Conservation (phyloP, 2,888 invertebrate species). For the Drosophila gaucha region DNA sequence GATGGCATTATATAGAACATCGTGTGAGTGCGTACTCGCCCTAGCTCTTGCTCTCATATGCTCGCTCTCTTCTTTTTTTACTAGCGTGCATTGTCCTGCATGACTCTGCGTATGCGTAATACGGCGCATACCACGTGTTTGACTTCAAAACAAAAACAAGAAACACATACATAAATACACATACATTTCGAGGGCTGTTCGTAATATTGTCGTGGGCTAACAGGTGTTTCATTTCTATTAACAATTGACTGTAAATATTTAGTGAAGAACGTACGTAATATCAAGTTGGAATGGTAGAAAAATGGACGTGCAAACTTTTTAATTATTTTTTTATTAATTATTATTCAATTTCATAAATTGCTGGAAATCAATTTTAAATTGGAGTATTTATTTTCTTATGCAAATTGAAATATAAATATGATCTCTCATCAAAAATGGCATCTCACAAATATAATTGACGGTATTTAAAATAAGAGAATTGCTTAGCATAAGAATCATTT, state of each 20-base stretch:
- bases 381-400: no score
- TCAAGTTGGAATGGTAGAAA: no score
- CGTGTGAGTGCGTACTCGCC: slow-evolving; percentile 16
- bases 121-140: slow-evolving; percentile 53
- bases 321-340: no score
- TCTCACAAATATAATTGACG: no score
- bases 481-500: no score
- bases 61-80: slow-evolving; percentile 7
- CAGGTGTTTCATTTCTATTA: not conserved
- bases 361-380: no score
- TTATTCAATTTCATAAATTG: no score
- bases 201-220: not conserved
- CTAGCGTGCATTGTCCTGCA: slow-evolving; percentile 17
- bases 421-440: no score
- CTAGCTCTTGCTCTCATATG: slow-evolving; percentile 5
- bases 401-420: no score
- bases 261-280: no score
- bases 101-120: slow-evolving; percentile 54
- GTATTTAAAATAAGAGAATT: not conserved
- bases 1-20: slow-evolving; percentile 33
- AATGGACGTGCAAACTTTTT: no score
- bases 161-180: not conserved
- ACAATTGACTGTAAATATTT: not conserved
- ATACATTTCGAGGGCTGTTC: not conserved
- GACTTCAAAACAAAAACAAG: slow-evolving; percentile 34